phyloP scores from a whole-genome alignment of 2,113 vertebrate genomes.

The Malurus elegans region DNA sequence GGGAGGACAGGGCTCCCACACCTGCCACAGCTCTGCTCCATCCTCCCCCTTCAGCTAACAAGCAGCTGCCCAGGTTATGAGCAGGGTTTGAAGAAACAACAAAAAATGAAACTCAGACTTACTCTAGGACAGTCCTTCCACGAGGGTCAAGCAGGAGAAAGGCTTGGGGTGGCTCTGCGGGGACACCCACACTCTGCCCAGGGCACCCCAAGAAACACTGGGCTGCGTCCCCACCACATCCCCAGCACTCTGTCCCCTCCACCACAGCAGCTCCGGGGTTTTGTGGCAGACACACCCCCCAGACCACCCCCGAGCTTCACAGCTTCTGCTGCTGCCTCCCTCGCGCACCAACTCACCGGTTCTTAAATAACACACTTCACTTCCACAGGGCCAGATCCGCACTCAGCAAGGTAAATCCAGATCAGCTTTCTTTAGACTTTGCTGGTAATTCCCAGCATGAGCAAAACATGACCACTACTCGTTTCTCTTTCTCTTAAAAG shows the following conservation, averaged over 20 bases:
- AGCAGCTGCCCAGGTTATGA: not conserved
- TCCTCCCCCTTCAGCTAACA: not conserved
- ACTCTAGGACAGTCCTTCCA: not conserved
- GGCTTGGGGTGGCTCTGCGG: fast-evolving
- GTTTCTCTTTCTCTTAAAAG: not conserved
- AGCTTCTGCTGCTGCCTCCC: not conserved
- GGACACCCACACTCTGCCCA: not conserved
- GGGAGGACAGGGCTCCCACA: fast-evolving
- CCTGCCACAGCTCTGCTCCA: not conserved
- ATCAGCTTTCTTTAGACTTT: not conserved
- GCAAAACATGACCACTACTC: not conserved
- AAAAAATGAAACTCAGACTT: not conserved
- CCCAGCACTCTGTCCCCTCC: fast-evolving
- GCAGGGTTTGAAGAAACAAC: not conserved
- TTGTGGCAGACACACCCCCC: not conserved
- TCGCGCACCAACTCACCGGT: not conserved
- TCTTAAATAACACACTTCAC: not conserved
- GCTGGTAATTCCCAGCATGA: not conserved
- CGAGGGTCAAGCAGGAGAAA: not conserved
- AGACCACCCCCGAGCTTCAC: not conserved
- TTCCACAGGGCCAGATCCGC: not conserved
- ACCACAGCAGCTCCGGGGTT: not conserved
- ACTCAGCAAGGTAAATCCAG: not conserved
- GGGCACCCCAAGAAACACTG: fast-evolving
- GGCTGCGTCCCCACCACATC: not conserved